A percentile compares a stretch with the other conserved stretches of the same genome.
phyloP scores from a whole-genome alignment of 2,888 invertebrate species.

The Drosophila melanosoma region DNA sequence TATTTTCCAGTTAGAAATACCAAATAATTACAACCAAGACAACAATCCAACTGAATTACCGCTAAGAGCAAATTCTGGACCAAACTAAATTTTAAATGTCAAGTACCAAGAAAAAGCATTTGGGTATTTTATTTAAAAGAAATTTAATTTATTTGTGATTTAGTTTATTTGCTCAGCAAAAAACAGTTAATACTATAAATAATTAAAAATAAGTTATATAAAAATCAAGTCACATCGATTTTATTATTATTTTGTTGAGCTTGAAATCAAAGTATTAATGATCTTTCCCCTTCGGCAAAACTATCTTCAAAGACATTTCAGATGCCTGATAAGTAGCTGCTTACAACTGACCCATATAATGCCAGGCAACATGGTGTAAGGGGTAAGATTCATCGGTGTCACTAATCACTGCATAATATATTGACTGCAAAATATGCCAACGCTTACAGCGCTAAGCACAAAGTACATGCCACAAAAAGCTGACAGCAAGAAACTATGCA shows the following conservation, averaged over 20 bases:
- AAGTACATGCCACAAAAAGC: conserved; percentile 11
- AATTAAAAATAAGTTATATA: not conserved
- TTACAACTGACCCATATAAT: conserved; percentile 48
- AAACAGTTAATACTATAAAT: conserved; percentile 1
- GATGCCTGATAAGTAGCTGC: conserved; percentile 19
- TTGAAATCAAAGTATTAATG: not conserved
- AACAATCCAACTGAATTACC: conserved; percentile 25
- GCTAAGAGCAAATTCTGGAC: conserved; percentile 23
- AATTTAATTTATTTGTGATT: conserved; percentile 37
- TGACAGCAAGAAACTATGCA: conserved; percentile 43
- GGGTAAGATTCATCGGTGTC: conserved; percentile 58
- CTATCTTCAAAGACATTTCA: conserved; percentile 25
- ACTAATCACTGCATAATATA: conserved; percentile 68
- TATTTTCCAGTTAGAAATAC: not conserved
- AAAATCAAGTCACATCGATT: not conserved
- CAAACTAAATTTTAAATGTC: conserved; percentile 54
- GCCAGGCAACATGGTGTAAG: conserved; percentile 3
- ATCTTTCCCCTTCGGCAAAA: not conserved
- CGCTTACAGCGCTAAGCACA: conserved; percentile 34
- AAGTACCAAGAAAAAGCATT: conserved; percentile 21
- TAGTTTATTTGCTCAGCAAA: conserved; percentile 16
- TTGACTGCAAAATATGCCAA: conserved; percentile 64
- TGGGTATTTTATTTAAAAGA: conserved; percentile 11
- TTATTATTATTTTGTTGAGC: not conserved
- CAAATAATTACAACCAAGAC: not conserved